phyloP scores from a whole-genome alignment of 1,140 invertebrate genomes.

The Conus ventricosus region DNA sequence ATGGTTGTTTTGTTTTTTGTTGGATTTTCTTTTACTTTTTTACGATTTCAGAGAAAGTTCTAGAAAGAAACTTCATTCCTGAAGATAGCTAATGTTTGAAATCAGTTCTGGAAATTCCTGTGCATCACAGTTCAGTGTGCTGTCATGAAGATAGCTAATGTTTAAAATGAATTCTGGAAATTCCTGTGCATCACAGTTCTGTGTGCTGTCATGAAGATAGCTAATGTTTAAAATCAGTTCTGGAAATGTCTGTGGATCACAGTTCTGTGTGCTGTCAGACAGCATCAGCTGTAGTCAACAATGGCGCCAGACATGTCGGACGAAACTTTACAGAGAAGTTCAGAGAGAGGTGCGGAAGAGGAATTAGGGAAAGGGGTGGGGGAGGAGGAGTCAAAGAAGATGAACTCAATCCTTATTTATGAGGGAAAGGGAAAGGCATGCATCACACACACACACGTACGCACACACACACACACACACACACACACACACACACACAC shows the following conservation, averaged over 20 bases:
- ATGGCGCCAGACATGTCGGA: neutral
- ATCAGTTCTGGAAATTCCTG: no score
- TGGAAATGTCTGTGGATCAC: no score
- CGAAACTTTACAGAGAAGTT: neutral
- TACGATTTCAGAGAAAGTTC: no score
- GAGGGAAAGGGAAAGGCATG: neutral
- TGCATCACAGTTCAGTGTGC: no score
- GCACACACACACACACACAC: neutral
- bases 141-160: neutral
- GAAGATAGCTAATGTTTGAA: no score
- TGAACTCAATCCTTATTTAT: neutral
- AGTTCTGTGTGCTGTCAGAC: neutral
- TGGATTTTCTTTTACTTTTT: no score
- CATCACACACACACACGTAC: no score
- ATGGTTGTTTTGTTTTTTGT: no score
- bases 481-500: neutral
- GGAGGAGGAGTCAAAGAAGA: neutral
- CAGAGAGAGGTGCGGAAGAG: conserved; percentile 2
- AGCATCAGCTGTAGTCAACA: neutral
- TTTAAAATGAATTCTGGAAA: no score
- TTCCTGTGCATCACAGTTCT: no score
- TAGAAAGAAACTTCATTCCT: no score
- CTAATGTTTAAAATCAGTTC: no score
- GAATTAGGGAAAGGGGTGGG: neutral
- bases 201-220: neutral